Evolutionary conservation across 2,888 invertebrate genomes (phyloP).

Genomic region (Lucinisca nassula): DNA sequence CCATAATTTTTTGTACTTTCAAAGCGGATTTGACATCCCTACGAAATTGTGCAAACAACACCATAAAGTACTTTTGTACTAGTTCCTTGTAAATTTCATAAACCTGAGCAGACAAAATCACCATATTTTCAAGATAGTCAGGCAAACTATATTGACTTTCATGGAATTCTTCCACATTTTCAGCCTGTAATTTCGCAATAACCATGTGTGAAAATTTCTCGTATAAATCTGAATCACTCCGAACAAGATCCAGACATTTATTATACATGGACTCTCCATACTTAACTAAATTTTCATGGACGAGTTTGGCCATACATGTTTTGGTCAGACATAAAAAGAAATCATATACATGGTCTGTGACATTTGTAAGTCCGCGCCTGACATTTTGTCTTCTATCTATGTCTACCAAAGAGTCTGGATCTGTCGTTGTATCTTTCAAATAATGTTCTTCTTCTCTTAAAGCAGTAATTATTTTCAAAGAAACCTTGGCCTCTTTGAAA

Average conservation of each 20-base stretch:
- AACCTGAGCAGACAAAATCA: neutral
- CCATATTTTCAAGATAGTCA: neutral
- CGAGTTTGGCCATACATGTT: too few relatives aligned
- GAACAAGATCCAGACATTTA: neutral
- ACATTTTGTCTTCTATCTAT: too few relatives aligned
- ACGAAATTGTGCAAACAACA: neutral
- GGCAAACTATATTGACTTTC: neutral
- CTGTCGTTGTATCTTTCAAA: too few relatives aligned
- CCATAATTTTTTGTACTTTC: neutral
- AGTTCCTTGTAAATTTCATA: neutral
- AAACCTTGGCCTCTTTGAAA: too few relatives aligned
- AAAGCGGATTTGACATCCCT: neutral
- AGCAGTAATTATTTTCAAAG: too few relatives aligned
- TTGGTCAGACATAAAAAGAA: too few relatives aligned
- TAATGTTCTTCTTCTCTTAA: too few relatives aligned
- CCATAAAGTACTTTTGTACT: neutral
- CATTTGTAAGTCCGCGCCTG: too few relatives aligned
- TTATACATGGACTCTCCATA: neutral
- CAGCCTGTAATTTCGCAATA: neutral
- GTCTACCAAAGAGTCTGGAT: too few relatives aligned
- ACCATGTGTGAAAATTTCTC: neutral
- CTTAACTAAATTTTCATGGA: too few relatives aligned
- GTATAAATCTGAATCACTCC: neutral
- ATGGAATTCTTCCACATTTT: neutral
- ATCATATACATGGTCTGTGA: too few relatives aligned